Base-by-base conservation (phyloP, 92 coral and sea anemone genomes). In the Porites evermanni region DNA sequence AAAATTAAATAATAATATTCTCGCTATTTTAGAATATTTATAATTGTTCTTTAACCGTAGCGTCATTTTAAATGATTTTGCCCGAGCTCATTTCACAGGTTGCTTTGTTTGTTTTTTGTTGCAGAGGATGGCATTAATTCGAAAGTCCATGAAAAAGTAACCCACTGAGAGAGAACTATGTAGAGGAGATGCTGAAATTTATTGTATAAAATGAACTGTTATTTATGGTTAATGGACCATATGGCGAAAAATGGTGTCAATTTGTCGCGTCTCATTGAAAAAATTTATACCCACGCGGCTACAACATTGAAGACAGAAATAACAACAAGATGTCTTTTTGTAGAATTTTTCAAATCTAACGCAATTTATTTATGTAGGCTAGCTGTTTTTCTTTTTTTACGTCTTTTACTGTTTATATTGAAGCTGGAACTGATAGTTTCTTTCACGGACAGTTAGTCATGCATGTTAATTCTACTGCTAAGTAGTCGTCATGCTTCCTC, bases 111-210 rank as follows among this genome's bases (percentile, higher is more conserved):
- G 4, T 82, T 77, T 78, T 76, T 52, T 38, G 54, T 84, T 85
- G 53, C 96, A 96, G 98, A 92, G 98, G 86, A 63, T 96, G 75
- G 98, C 98, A 17, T 82, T 96, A 44, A 94, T 96, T 53, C 83
- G 98, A 47, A 96, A 96, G 80, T 94, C 98, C 2, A 91, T 96
- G 91, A 96, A 94, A 93, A 96, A 96, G 71, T 96, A 79, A 88
- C 72, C 47, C 47, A 38, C 47, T 38, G 47, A 19, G 8, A 61
- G 32, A 72, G 47, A 21, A 8, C 23, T 53, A 53, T 68, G 24
- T 53, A 13, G 77, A 56, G 53, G 50, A 81, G 56, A 19, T 18
- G 18, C 70, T 70, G 75, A 52, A 79, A 67, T 18, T 23, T 79
- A 79, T 79, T 79, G 67, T 67, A 59, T 14, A 10, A 29, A 53